Conservation (phyloP, 2,797 vertebrate genomes). For the Pteropus rufus region DNA sequence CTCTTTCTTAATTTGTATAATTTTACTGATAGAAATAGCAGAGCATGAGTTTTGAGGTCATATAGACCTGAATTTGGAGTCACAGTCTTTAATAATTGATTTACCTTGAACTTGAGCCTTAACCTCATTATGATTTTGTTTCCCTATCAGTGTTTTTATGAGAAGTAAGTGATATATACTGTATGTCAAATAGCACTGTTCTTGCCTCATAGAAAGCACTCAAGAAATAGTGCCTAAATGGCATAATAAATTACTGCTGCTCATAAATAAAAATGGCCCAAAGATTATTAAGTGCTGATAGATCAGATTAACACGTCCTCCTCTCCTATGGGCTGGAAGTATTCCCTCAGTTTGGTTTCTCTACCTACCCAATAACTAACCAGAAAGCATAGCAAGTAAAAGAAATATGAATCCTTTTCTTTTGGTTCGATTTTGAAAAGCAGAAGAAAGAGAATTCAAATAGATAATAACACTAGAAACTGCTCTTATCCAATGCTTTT, state of each 20-base stretch:
- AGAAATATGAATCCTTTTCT: neutral
- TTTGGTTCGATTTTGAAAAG: constrained; percentile 23
- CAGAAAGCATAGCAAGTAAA: constrained; percentile 21
- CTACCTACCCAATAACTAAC: constrained; percentile 3
- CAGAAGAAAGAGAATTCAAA: constrained; percentile 3
- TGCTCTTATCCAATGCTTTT: neutral
- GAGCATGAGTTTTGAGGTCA: constrained; percentile 33
- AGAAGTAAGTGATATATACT: constrained; percentile 2
- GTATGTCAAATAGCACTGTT: neutral
- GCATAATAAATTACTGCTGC: constrained; percentile 13
- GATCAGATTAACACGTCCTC: neutral
- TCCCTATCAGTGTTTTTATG: constrained; percentile 1
- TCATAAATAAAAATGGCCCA: constrained; percentile 8
- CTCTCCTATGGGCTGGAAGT: neutral
- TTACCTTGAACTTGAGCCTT: constrained; percentile 5
- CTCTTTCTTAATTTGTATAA: constrained; percentile 27
- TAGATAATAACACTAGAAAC: neutral
- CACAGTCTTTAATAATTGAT: neutral
- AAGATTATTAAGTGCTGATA: neutral
- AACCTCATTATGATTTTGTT: neutral
- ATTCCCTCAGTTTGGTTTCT: neutral
- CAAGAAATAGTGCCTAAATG: neutral
- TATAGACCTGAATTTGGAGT: constrained; percentile 6
- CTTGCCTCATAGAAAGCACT: neutral
- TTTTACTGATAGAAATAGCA: constrained; percentile 48